These are phyloP conservation scores for Gymnothorax reevesii DNA, from an alignment of 2,797 vertebrate genomes.

Conservation along the genomic window DNA sequence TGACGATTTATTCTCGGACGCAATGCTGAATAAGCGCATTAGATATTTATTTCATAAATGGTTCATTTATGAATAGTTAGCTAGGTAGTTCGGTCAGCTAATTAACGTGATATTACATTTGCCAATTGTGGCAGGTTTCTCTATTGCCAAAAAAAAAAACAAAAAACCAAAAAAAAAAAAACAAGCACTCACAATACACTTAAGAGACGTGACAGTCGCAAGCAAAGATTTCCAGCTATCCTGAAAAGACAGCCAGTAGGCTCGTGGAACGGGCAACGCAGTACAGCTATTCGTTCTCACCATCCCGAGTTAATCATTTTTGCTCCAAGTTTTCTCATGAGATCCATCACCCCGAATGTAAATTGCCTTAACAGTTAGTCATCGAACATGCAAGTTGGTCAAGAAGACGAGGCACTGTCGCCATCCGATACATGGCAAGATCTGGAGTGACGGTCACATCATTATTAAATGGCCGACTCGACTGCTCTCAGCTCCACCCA, in stretches of 20 bases:
- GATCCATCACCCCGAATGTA: not conserved
- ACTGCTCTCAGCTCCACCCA: conserved; percentile 36
- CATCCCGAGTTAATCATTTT: not conserved
- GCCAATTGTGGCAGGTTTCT: not conserved
- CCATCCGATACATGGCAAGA: not conserved
- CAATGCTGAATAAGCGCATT: no score
- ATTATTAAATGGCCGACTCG: conserved; percentile 15
- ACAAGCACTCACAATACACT: not conserved
- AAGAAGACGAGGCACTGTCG: not conserved
- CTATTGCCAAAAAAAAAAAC: not conserved
- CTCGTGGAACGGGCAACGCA: not conserved
- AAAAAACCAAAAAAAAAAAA: not conserved
- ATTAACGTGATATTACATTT: not conserved
- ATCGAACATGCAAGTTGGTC: not conserved
- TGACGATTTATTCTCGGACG: no score
- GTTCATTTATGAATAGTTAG: not conserved
- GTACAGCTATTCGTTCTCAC: not conserved
- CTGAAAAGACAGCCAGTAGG: not conserved
- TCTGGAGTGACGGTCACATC: not conserved
- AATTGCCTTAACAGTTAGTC: not conserved
- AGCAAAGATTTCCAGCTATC: not conserved
- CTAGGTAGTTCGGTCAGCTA: not conserved
- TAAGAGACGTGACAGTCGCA: not conserved
- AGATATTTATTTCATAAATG: no score
- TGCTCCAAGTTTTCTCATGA: not conserved